Base-by-base conservation (phyloP, 2,113 vertebrate genomes). In the Brachionichthys hirsutus region DNA sequence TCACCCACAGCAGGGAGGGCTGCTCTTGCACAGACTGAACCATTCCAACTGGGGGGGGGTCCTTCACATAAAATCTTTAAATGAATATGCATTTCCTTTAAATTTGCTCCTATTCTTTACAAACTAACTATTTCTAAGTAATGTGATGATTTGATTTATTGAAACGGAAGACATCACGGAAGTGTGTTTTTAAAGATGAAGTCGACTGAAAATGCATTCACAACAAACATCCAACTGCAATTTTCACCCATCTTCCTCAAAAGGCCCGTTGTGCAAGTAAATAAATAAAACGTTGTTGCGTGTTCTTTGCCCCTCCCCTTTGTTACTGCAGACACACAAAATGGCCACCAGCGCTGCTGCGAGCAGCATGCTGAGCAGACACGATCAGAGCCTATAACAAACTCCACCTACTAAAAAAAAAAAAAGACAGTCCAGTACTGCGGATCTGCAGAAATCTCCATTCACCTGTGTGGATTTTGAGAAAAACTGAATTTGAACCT, bases 321-420 rank as follows among this genome's bases (percentile, higher is more conserved):
- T 80, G 59, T 40, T 73, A 71, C 58, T 81, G 73, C 70, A 87
- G 68, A 83, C 75, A 77, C 83, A 79, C 77, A 90, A 91, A 87
- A 89, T 89, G 88, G 88, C 88, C 82, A 82, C 89, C 86, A 84
- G 85, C 52, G 73, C 77, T 83, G 65, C 75, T 85, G 70, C n/a
- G 65, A 84, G 80, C 70, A 83, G 81, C 73, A 75, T 72, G 80
- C 81, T 64, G 73, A 86, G 67, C 67, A 80, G 38, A 36, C 67
- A 55, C 4, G 50, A 85, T 45, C 38, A 57, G 71, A 62, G 75
- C 84, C 69, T 63, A n/a, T 70, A 40, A 67, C 81, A 84, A 59
- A 54, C 83, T 43, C 85, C 87, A 67, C 87, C 87, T 70, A 77
- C 85, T 42, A 44, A 19, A 73, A 53, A 70, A 51, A 63, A 8